Evolutionary conservation across 1,140 invertebrate species (phyloP).

Genomic region (honey bee (Apis mellifera)): DNA sequence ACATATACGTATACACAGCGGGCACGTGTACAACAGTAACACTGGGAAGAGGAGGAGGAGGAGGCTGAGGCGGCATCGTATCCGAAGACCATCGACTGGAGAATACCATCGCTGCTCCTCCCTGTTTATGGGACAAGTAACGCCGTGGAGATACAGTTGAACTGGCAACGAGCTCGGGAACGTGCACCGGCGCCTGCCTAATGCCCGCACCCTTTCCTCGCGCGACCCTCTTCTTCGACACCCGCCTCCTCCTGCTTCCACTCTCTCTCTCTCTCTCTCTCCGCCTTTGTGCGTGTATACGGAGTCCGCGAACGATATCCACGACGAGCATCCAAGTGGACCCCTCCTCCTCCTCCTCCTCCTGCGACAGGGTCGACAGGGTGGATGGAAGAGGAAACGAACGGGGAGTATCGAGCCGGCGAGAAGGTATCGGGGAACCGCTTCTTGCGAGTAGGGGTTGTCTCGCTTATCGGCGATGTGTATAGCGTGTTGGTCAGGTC

Average conservation of each 20-base stretch:
- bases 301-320: background rate
- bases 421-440: constrained; percentile 64
- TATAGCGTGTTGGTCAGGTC: constrained; percentile 80
- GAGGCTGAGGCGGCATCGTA: constrained; percentile 67
- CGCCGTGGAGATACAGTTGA: constrained; percentile 77
- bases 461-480: constrained; percentile 80
- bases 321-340: constrained; percentile 22
- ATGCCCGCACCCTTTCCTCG: constrained; percentile 51
- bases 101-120: constrained; percentile 66
- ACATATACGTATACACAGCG: too few species aligned
- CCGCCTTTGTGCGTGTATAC: background rate
- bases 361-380: too few species aligned
- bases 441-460: constrained; percentile 74
- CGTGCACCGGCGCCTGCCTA: constrained; percentile 51
- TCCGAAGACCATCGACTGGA: constrained; percentile 80
- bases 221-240: constrained; percentile 42
- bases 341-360: background rate
- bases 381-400: constrained; percentile 3
- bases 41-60: fast-evolving
- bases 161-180: constrained; percentile 71
- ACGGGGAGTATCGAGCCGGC: constrained; percentile 46
- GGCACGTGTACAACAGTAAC: constrained; percentile 27
- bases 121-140: constrained; percentile 78
- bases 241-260: constrained; percentile 35
- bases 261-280: background rate